A percentile compares a stretch with the other conserved stretches of the same genome.
Evolutionary conservation across 1,140 invertebrate species (phyloP).

Genomic region (Philopotamus ludificatus): DNA sequence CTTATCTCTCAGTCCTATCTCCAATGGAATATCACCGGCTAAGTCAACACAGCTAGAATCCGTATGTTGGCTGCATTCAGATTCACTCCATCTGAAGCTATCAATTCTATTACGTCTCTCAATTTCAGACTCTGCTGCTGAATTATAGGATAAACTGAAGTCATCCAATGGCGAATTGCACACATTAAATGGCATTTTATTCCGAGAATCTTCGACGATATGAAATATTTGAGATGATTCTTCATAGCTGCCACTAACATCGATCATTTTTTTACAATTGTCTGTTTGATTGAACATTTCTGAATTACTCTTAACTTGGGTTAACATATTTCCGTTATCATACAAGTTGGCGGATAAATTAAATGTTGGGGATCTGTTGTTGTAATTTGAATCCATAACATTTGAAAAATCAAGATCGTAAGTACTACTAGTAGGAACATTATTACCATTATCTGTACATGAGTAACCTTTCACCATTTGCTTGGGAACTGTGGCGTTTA

Average conservation of each 20-base stretch:
- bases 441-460: conserved; percentile 38
- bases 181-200: too few species aligned
- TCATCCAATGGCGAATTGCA: too few species aligned
- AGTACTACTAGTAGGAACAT: conserved; percentile 31
- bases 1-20: conserved; percentile 40
- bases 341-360: too few species aligned
- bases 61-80: conserved; percentile 52
- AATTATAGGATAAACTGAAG: too few species aligned
- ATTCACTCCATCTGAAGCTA: conserved; percentile 47
- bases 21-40: conserved; percentile 42
- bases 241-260: too few species aligned
- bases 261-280: too few species aligned
- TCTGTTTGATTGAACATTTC: too few species aligned
- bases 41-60: conserved; percentile 49
- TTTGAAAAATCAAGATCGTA: neutral
- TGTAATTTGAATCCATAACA: conserved; percentile 33
- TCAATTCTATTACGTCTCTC: conserved; percentile 27
- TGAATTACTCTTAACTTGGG: too few species aligned
- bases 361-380: too few species aligned
- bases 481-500: conserved; percentile 37
- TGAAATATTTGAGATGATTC: too few species aligned
- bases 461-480: conserved; percentile 40
- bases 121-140: conserved; percentile 1
- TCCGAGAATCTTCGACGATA: too few species aligned
- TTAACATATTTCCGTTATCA: too few species aligned